Base-by-base conservation (phyloP, 2,797 vertebrate species). In the Poeciliopsis gracilis region DNA sequence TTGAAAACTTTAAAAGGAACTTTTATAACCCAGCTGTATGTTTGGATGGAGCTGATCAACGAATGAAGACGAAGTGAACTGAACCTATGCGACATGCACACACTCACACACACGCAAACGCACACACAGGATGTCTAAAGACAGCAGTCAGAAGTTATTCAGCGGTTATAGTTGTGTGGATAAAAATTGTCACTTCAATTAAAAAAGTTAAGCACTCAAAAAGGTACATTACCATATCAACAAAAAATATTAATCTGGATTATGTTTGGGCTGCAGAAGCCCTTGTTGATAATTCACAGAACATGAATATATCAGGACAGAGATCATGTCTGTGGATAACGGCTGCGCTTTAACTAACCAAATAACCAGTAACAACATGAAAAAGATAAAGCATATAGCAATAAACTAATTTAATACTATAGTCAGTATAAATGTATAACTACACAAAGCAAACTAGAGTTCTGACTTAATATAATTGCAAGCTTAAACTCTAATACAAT, bases 401-500 rank as follows among this genome's bases (percentile, higher is more conserved):
- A n/a, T 28, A n/a, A 28, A 4, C 38, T 15, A 12, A 70, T 70
- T 16, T 70, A 43, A 45, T n/a, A n/a, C 28, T 59, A 67, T n/a
- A 36, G 20, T 71, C 38, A 43, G 16, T 45, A 23, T 55, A 20
- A 71, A 7, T n/a, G 25, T n/a, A 23, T 41, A 18, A 41, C 20
- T 18, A 43, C 4, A 67, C 20, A 67, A 67, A 23, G 3, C 11
- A 25, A 67, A 41, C 23, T 8, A 43, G 25, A 15, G 25, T 23
- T 70, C 25, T 45, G 23, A n/a, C 41, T 70, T 70, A 59, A n/a
- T 70, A 69, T 69, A 43, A 69, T 69, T 25, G 38, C 25, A 43
- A n/a, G 25, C 41, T 69, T n/a, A 69, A 69, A 69, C 18, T 67
- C 3, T 13, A 25, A n/a, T 43, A 6, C 36, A 23, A 41, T 41